phyloP scores from a whole-genome alignment of 1,140 invertebrate genomes.

The Mercenaria mercenaria region DNA sequence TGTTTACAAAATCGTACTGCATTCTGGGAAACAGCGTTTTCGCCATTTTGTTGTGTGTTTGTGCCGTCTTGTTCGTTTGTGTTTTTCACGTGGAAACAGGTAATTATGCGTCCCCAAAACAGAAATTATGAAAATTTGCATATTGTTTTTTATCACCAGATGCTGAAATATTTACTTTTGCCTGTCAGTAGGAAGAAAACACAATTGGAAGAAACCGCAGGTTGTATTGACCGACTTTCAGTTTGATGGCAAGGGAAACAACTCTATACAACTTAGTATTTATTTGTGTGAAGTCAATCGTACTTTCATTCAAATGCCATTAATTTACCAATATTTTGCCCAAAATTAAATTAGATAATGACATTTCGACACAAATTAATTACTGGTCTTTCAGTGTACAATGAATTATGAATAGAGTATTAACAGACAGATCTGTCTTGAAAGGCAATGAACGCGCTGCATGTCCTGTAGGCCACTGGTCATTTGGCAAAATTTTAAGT shows the following conservation, averaged over 20 bases:
- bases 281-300: too few relatives aligned
- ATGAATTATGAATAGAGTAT: too few relatives aligned
- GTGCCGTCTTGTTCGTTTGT: constrained; percentile 78
- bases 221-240: constrained; percentile 47
- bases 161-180: not conserved
- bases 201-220: not conserved
- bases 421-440: too few relatives aligned
- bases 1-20: constrained; percentile 60
- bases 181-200: not conserved
- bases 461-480: too few relatives aligned
- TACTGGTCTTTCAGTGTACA: too few relatives aligned
- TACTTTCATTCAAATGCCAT: too few relatives aligned
- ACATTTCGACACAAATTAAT: too few relatives aligned
- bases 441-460: too few relatives aligned
- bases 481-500: too few relatives aligned
- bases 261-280: constrained; percentile 5
- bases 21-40: constrained; percentile 71
- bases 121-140: not conserved
- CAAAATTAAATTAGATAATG: too few relatives aligned
- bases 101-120: constrained; percentile 36
- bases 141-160: not conserved
- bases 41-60: constrained; percentile 79
- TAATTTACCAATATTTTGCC: too few relatives aligned
- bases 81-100: constrained; percentile 77
- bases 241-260: constrained; percentile 14